These are phyloP conservation scores for Mycetomoellerius zeteki DNA, from an alignment of 1,140 invertebrate species.

Conservation along the genomic window DNA sequence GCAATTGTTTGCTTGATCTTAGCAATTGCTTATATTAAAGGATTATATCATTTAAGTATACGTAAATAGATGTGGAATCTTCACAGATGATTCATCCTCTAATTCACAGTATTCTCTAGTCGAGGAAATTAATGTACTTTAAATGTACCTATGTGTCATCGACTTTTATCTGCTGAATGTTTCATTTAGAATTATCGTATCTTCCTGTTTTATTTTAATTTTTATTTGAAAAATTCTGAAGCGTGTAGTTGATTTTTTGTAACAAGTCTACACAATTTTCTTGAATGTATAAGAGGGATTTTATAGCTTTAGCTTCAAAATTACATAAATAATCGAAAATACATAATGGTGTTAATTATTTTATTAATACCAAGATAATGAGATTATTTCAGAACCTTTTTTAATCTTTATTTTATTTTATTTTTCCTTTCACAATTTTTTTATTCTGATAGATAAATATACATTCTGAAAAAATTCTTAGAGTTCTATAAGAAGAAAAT, in stretches of 20 bases:
- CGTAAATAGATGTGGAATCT: constrained; percentile 14
- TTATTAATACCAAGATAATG: neutral
- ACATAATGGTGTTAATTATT: neutral
- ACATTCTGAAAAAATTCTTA: no score
- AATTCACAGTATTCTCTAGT: neutral
- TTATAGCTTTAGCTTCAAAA: neutral
- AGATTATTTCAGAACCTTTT: neutral
- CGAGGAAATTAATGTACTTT: neutral
- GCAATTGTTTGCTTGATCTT: neutral
- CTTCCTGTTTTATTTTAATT: neutral
- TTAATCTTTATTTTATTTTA: constrained; percentile 13
- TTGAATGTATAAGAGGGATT: neutral
- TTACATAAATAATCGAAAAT: neutral
- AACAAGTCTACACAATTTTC: neutral
- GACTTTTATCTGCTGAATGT: neutral
- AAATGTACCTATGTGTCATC: neutral
- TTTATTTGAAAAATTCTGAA: constrained; percentile 6
- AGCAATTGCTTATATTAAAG: neutral
- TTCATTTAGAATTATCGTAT: neutral
- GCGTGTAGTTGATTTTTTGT: neutral
- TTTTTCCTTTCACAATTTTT: neutral
- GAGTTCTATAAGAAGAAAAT: no score
- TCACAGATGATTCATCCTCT: constrained; percentile 33
- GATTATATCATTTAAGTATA: neutral
- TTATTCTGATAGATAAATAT: neutral